Percentiles rank a stretch among this genome's conserved stretches.
Conservation (phyloP, 2,888 invertebrate genomes). For the Anodontia alba region DNA sequence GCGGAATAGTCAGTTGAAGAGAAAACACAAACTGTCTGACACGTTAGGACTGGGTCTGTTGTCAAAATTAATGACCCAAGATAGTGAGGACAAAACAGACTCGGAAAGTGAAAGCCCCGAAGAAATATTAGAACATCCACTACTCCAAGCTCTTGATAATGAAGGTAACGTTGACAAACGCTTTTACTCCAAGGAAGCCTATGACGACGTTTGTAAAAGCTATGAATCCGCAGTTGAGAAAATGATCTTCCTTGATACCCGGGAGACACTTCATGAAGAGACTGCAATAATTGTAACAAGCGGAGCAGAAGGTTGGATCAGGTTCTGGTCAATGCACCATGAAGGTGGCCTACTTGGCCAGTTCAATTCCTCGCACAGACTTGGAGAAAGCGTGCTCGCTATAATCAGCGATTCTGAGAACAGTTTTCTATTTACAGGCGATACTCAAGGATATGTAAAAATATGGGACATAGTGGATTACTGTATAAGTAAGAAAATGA, state of each 20-base stretch:
- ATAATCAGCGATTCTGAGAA: conserved; percentile 90
- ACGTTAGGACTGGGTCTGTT: conserved; percentile 22
- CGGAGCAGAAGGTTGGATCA: conserved; percentile 90
- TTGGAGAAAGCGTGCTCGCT: conserved; percentile 87
- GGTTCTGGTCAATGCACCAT: conserved; percentile 93
- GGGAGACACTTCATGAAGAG: conserved; percentile 86
- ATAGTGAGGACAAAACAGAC: neutral
- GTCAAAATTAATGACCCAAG: neutral
- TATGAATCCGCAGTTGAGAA: conserved; percentile 77
- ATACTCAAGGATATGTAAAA: conserved; percentile 91
- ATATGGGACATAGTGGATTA: conserved; percentile 91
- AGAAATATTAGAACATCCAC: conserved; percentile 60
- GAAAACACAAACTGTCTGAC: conserved; percentile 23
- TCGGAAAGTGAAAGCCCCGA: conserved; percentile 4
- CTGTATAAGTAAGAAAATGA: conserved; percentile 85
- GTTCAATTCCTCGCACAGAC: conserved; percentile 90
- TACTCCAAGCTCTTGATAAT: conserved; percentile 57
- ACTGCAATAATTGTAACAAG: conserved; percentile 90
- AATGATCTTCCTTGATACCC: conserved; percentile 89
- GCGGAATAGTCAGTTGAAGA: conserved; percentile 20
- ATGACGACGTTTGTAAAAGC: conserved; percentile 67
- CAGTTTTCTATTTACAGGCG: conserved; percentile 87
- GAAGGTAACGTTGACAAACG: conserved; percentile 14
- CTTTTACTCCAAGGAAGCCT: conserved; percentile 56
- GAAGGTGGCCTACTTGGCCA: conserved; percentile 90